Conservation (phyloP, 2,113 vertebrate genomes). For the Hydropotes inermis region DNA sequence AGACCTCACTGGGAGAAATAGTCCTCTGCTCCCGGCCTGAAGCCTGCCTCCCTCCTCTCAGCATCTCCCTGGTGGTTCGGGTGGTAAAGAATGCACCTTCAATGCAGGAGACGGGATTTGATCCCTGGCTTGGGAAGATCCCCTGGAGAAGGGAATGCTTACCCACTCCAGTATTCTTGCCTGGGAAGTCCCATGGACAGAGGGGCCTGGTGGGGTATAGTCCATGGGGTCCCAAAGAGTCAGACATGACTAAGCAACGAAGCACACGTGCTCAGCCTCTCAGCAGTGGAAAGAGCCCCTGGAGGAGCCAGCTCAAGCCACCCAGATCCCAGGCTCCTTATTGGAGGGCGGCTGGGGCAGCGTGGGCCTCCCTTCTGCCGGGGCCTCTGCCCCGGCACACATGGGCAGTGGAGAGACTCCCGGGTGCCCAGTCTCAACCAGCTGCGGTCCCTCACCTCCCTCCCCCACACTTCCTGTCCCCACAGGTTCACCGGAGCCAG, state of each 20-base stretch:
- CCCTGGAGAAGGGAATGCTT: background rate
- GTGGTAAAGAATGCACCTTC: background rate
- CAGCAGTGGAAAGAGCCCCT: background rate
- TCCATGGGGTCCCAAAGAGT: background rate
- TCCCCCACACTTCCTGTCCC: background rate
- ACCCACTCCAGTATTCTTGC: background rate
- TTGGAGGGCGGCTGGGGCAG: rapidly evolving
- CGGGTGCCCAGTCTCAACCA: background rate
- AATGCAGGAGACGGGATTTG: background rate
- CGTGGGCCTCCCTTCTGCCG: no score
- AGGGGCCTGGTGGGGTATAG: background rate
- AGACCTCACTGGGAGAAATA: background rate
- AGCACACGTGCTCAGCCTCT: background rate
- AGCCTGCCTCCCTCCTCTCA: rapidly evolving
- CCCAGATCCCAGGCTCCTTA: background rate
- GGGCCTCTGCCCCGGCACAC: background rate
- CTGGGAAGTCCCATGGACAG: background rate
- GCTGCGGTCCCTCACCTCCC: background rate
- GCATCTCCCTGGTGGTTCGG: background rate
- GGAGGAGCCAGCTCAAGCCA: background rate
- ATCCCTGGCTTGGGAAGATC: background rate
- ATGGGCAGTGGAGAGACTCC: background rate
- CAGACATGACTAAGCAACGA: background rate
- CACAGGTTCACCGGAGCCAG: conserved; percentile 95
- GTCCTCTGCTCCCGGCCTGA: background rate